Conservation (phyloP, 2,113 vertebrate species). For the Cercopithecus mona region DNA sequence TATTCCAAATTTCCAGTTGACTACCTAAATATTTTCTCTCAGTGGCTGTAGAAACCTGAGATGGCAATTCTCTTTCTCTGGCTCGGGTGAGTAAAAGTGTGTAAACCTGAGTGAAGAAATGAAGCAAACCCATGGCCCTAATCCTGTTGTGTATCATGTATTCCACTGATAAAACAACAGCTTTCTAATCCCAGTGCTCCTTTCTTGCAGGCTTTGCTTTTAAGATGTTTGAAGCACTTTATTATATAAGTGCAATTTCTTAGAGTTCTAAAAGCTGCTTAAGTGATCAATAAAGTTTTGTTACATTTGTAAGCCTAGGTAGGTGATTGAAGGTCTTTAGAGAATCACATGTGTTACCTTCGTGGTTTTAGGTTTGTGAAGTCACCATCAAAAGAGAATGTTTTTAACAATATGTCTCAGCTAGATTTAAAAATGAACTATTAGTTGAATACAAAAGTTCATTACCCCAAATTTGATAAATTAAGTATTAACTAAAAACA, state of each 20-base stretch:
- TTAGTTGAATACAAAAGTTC: neutral
- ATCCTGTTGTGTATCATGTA: rapidly evolving
- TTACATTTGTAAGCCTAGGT: neutral
- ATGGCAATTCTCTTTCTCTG: neutral
- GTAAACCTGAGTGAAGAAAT: neutral
- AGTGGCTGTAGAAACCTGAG: too few species aligned
- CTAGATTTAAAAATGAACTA: neutral
- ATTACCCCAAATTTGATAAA: neutral
- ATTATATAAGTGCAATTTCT: neutral
- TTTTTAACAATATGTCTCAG: neutral
- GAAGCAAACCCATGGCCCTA: neutral
- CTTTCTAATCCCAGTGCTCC: rapidly evolving
- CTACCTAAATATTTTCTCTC: too few species aligned
- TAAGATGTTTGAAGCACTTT: too few species aligned
- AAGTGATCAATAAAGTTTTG: neutral
- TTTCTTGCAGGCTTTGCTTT: neutral
- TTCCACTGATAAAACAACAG: rapidly evolving
- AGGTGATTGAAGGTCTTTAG: neutral
- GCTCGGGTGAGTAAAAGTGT: neutral
- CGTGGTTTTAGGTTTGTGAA: neutral
- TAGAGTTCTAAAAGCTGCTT: neutral
- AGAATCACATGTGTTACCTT: neutral
- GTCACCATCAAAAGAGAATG: neutral
- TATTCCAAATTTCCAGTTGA: neutral
- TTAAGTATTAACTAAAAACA: neutral